phyloP scores from a whole-genome alignment of 2,113 vertebrate species.

The Girardinichthys multiradiatus region DNA sequence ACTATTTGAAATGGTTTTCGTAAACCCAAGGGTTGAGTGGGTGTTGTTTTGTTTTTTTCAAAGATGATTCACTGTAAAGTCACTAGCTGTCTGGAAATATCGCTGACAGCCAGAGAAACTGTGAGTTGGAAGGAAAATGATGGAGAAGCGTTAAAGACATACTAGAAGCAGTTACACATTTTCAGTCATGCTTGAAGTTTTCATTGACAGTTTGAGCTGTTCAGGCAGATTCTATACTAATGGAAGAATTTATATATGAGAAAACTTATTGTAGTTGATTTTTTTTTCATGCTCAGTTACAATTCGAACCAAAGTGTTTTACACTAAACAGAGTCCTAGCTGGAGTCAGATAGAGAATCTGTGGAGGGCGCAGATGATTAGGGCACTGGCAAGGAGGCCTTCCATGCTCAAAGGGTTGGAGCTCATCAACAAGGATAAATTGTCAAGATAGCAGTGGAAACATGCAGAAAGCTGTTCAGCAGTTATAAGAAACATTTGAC shows the following conservation, averaged over 20 bases:
- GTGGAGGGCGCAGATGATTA: no score
- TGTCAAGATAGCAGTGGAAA: no score
- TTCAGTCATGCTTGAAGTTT: slow-evolving; percentile 19
- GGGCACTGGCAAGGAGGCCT: no score
- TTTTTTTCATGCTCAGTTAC: no score
- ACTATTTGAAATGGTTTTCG: slow-evolving; percentile 71
- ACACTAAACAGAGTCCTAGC: no score
- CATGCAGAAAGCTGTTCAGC: no score
- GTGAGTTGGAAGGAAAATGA: slow-evolving; percentile 36
- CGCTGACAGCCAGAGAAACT: slow-evolving; percentile 23
- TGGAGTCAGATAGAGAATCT: no score
- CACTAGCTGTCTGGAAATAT: slow-evolving; percentile 51
- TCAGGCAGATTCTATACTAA: not conserved
- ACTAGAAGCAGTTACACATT: no score
- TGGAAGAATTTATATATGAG: not conserved
- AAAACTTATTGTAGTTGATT: not conserved
- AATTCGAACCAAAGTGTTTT: no score
- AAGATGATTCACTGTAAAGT: slow-evolving; percentile 53
- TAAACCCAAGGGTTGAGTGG: slow-evolving; percentile 37
- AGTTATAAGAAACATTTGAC: no score
- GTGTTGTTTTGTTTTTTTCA: slow-evolving; percentile 54
- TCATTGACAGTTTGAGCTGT: not conserved
- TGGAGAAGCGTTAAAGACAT: slow-evolving; percentile 31
- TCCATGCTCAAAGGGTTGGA: no score
- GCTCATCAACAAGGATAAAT: no score